Base-by-base conservation (phyloP, 2,113 vertebrate species). In the Tretioscincus oriximinensis region DNA sequence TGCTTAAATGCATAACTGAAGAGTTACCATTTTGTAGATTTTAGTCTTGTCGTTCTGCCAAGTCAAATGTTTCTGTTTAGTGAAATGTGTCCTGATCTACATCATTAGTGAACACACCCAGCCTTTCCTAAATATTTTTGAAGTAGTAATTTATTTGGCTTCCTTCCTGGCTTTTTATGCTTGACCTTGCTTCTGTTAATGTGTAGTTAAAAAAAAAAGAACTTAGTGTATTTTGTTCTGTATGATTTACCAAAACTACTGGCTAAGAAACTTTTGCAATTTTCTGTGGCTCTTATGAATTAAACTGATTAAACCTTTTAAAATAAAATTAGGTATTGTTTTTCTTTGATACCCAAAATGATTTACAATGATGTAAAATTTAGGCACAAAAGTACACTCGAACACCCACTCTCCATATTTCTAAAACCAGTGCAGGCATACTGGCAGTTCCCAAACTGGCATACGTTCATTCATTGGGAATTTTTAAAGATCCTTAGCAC, bases 21-120 rank as follows among this genome's bases (percentile, higher is more conserved):
- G 45, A 76, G 45, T 45, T 54, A n/a, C 47, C 22, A 41, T 45
- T 47, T 81, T 69, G n/a, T n/a, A 73, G 35, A 73, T n/a, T 67
- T 58, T 83, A 78, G 76, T 9, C 63, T 67, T 83, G 51, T 73
- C 73, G 67, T 67, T 12, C 49, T 73, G 47, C 49, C 69, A 83
- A 78, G 76, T 67, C 12, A 83, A 83, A 78, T 67, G 69, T 71
- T 76, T 35, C 70, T 90, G 24, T 79, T 82, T 21, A 35, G 72
- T 54, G 49, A 83, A 84, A 18, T 69, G 4, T 64, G 61, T 58
- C 69, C 14, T n/a, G 84, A 47, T 73, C 76, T 63, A 1, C 12
- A 11, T 31, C 41, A 49, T 78, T 82, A 81, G 31, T 16, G 1
- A 64, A 1, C 29, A 20, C 10, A 61, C 54, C 4, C 20, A 69